These are phyloP conservation scores for Zeugodacus cucurbitae DNA, from an alignment of 1,140 invertebrate genomes.

Conservation along the genomic window DNA sequence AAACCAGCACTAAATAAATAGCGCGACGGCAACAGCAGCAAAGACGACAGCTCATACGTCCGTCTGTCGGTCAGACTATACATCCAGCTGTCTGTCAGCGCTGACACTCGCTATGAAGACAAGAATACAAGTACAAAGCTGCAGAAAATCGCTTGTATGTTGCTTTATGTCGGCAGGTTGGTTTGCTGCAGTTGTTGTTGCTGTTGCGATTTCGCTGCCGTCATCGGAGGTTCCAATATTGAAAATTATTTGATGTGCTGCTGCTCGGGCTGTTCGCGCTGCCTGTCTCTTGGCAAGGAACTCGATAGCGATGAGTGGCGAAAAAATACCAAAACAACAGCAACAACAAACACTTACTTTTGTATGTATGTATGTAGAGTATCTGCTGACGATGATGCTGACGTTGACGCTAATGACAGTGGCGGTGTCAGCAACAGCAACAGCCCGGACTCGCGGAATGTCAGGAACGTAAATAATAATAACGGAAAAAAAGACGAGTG, in stretches of 20 bases:
- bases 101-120: not conserved
- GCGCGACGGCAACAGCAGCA: not conserved
- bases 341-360: too few species aligned
- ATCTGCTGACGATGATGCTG: constrained; percentile 6
- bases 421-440: not conserved
- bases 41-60: not conserved
- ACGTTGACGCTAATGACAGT: constrained; percentile 21
- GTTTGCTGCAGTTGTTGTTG: not conserved
- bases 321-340: not conserved
- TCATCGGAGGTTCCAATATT: not conserved
- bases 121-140: not conserved
- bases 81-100: not conserved
- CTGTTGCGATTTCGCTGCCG: not conserved
- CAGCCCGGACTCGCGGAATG: not conserved
- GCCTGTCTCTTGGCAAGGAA: not conserved
- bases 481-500: not conserved
- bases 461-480: constrained; percentile 1
- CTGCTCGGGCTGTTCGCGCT: not conserved
- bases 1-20: not conserved
- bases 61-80: not conserved
- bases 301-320: not conserved
- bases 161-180: too few species aligned
- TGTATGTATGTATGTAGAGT: not conserved
- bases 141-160: not conserved
- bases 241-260: not conserved